A percentile compares a stretch with the other conserved stretches of the same genome.
Evolutionary conservation across 2,797 vertebrate species (phyloP).

Genomic region (Cottoperca gobio): DNA sequence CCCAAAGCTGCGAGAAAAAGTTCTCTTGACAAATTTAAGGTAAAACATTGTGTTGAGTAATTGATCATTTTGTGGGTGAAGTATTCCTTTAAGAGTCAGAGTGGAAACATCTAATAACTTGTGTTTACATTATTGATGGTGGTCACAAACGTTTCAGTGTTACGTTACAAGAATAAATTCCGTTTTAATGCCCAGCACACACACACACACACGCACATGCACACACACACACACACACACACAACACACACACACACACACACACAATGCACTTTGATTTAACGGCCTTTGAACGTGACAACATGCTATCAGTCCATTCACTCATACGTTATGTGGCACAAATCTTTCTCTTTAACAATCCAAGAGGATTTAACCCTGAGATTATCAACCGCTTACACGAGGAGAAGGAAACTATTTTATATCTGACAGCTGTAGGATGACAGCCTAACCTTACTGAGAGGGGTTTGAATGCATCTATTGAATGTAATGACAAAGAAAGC

Average conservation of each 20-base stretch:
- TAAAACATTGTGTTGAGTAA: too few species aligned
- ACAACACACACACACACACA: slow-evolving; percentile 17
- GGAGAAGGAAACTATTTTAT: not conserved
- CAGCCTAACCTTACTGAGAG: not conserved
- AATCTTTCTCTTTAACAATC: slow-evolving; percentile 5
- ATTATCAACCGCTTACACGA: not conserved
- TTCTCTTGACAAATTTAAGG: too few species aligned
- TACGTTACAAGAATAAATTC: not conserved
- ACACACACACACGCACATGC: slow-evolving; percentile 4
- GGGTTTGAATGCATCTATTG: slow-evolving; percentile 1
- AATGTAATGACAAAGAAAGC: not conserved
- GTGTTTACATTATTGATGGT: slow-evolving; percentile 21
- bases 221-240: not conserved
- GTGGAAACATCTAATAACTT: not conserved
- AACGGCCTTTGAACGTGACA: slow-evolving; percentile 52
- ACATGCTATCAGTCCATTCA: slow-evolving; percentile 51
- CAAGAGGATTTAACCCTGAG: slow-evolving; percentile 16
- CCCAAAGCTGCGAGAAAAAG: slow-evolving; percentile 11
- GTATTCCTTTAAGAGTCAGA: not conserved
- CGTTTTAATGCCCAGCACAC: slow-evolving; percentile 6
- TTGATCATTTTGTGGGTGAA: too few species aligned
- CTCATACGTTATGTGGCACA: slow-evolving; percentile 27
- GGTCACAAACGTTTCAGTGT: slow-evolving; percentile 17
- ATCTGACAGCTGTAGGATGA: not conserved
- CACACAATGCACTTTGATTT: slow-evolving; percentile 78